Evolutionary conservation across 1,140 invertebrate genomes (phyloP), one percentile per base, ranked within the genome.

Genomic region (Drosophila ohnishii): DNA sequence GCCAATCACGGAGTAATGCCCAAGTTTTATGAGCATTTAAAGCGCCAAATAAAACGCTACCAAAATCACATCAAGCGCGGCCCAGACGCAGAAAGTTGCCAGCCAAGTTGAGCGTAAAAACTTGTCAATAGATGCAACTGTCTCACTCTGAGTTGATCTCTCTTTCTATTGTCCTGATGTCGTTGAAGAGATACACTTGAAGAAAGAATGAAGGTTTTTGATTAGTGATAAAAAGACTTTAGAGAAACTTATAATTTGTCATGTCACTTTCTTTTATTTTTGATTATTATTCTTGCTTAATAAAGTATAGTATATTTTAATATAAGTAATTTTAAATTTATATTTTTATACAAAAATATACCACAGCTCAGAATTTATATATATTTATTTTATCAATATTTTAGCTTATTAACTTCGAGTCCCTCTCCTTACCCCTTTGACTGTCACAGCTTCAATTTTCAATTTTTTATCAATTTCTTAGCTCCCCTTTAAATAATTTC

Each of bases 21-120:
- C 58, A 79, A 67, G 58, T 81, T 83, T 83, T 83, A 84, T 75
- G 71, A 64, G 48, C 80, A 51, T 83, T 79, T 75, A 83, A 72
- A 75, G 65, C 75, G 62, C 40, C 45, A 67, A 78, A 78, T 70
- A 81, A 81, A 81, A 67, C 16, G 67, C 37, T 42, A 50, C 47
- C 51, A 35, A 66, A 80, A 65, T 55, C 64, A 28, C 45, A 45
- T 42, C 32, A 35, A 58, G 48, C 45, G 37, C 44, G 9, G 51
- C 30, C 30, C 30, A 69, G 53, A 75, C 35, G 51, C 72, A 39
- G 34, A 74, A 75, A 75, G 37, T 74, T 75, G 72, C 51, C 63
- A 69, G 64, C 74, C 63, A 76, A 76, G 73, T 76, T 77, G 75
- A 77, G 75, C 75, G 73, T 77, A 53, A 77, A 69, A 81, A 61